Evolutionary conservation across 2,113 vertebrate species (phyloP).

Genomic region (Synodontis membranacea): DNA sequence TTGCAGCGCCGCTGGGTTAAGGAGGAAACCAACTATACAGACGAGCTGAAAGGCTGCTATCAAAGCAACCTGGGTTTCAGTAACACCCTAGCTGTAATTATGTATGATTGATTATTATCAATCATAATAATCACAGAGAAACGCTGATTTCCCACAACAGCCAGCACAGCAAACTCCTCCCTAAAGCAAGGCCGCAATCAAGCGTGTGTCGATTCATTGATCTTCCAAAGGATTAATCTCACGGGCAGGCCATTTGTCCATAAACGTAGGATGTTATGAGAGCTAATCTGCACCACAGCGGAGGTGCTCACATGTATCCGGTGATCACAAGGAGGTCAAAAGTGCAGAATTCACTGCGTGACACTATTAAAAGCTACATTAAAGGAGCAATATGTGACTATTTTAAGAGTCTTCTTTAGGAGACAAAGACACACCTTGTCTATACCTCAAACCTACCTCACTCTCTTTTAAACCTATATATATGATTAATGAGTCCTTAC

Average conservation of each 20-base stretch:
- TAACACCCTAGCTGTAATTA: no score
- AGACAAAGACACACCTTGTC: background rate
- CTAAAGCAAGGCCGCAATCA: background rate
- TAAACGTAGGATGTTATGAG: background rate
- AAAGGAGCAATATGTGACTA: background rate
- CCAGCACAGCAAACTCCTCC: background rate
- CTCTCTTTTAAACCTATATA: background rate
- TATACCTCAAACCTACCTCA: background rate
- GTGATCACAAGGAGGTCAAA: background rate
- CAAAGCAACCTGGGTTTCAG: no score
- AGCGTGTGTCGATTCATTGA: background rate
- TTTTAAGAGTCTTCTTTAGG: background rate
- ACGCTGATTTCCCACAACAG: conserved; percentile 30
- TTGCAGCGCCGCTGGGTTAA: no score
- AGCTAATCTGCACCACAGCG: background rate
- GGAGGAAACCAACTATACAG: no score
- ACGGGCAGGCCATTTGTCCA: no score
- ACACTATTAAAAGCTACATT: background rate
- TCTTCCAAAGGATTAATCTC: background rate
- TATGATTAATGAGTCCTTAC: background rate
- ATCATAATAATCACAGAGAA: conserved; percentile 9
- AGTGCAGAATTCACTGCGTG: background rate
- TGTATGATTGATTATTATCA: no score
- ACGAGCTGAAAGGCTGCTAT: no score
- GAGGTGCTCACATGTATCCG: background rate